Conservation (phyloP, 1,140 invertebrate species). For the Oryctes rhinoceros region DNA sequence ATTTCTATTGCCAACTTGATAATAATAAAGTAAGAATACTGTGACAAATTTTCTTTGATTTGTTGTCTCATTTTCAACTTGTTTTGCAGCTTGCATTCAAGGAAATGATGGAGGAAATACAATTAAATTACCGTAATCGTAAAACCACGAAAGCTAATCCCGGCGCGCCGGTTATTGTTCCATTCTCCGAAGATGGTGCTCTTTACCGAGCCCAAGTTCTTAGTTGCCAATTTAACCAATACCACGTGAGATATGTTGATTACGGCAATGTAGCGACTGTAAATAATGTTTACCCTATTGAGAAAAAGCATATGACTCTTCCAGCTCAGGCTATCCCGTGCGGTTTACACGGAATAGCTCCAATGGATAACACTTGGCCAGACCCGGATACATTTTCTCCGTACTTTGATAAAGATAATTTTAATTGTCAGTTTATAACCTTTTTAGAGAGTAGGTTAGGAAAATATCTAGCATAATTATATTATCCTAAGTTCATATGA, state of each 20-base stretch:
- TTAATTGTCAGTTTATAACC: constrained; percentile 58
- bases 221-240: constrained; percentile 64
- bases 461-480: background rate
- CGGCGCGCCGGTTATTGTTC: constrained; percentile 71
- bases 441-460: constrained; percentile 27
- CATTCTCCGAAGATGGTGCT: constrained; percentile 73
- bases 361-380: constrained; percentile 65
- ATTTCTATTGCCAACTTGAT: constrained; percentile 72
- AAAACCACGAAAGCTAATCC: constrained; percentile 61
- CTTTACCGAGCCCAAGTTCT: constrained; percentile 73
- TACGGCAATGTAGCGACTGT: constrained; percentile 76
- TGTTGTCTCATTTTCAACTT: background rate
- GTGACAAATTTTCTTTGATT: background rate
- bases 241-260: constrained; percentile 75
- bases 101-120: constrained; percentile 74
- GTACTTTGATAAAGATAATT: constrained; percentile 68
- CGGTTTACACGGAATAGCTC: constrained; percentile 67
- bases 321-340: constrained; percentile 76
- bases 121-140: constrained; percentile 68
- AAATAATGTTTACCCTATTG: constrained; percentile 73
- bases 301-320: constrained; percentile 70
- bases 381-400: constrained; percentile 63
- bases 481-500: background rate
- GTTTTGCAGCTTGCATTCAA: constrained; percentile 63
- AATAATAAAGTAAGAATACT: constrained; percentile 54